phyloP scores from a whole-genome alignment of 2,113 vertebrate genomes.

The Cyrtonyx montezumae region DNA sequence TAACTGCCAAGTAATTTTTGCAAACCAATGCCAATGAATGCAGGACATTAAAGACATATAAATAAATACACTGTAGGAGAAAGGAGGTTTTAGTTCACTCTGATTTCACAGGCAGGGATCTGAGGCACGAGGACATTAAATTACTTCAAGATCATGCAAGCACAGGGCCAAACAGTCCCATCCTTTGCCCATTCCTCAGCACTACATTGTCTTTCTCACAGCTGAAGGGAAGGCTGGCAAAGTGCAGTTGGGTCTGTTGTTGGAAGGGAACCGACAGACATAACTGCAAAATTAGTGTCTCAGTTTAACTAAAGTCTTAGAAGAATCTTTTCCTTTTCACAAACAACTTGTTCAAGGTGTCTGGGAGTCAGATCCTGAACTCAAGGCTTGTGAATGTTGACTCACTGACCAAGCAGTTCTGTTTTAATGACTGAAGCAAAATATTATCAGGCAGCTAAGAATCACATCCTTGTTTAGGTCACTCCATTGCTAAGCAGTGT shows the following conservation, averaged over 20 bases:
- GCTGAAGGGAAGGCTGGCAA: neutral
- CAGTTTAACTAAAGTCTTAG: neutral
- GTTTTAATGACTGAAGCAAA: neutral
- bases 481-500: neutral
- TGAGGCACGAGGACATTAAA: neutral
- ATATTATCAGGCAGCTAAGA: neutral
- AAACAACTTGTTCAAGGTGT: neutral
- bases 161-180: neutral
- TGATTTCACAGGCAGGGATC: neutral
- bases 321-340: neutral
- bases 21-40: neutral
- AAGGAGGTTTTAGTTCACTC: neutral
- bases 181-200: neutral
- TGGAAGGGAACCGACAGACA: neutral
- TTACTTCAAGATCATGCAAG: neutral
- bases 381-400: neutral
- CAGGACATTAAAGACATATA: neutral
- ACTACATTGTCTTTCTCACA: neutral
- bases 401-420: neutral
- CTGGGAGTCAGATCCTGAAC: neutral
- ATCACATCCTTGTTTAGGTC: neutral
- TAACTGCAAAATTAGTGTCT: neutral
- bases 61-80: no score
- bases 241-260: neutral
- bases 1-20: neutral